Evolutionary conservation across 2,113 vertebrate genomes (phyloP).

Genomic region (Sapayoa aenigma): DNA sequence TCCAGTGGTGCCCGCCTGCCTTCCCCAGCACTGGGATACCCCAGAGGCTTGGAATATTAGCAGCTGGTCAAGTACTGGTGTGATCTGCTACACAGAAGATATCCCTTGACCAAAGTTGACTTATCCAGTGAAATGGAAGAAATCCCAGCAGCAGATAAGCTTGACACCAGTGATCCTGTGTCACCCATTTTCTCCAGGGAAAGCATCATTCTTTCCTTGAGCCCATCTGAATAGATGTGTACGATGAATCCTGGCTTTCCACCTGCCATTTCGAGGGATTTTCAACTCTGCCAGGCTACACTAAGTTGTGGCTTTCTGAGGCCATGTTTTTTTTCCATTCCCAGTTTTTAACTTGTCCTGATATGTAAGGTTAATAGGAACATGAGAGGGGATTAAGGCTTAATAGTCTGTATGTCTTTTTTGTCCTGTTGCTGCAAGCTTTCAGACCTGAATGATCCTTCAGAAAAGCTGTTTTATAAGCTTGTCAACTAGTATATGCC

Average conservation of each 20-base stretch:
- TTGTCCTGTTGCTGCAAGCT: not conserved
- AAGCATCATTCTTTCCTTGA: not conserved
- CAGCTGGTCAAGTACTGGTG: not conserved
- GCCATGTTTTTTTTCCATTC: not conserved
- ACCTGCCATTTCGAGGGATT: not conserved
- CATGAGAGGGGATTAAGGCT: not conserved
- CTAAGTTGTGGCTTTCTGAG: not conserved
- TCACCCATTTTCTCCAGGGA: not conserved
- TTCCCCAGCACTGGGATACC: fast-evolving
- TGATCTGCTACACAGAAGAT: not conserved
- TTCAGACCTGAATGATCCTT: not conserved
- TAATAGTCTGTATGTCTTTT: not conserved
- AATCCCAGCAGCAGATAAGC: not conserved
- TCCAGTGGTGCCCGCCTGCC: not conserved
- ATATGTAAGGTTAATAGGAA: not conserved
- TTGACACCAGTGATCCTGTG: not conserved
- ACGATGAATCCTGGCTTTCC: not conserved
- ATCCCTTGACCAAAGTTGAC: not conserved
- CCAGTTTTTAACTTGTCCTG: not conserved
- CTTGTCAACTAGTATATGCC: not conserved
- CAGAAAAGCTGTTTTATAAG: not conserved
- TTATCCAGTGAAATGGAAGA: not conserved
- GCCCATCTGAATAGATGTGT: not conserved
- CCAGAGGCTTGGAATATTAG: not conserved
- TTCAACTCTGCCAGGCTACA: not conserved